Evolutionary conservation across 2,888 invertebrate species (phyloP).

Genomic region (Caenorhabditis panamensis): DNA sequence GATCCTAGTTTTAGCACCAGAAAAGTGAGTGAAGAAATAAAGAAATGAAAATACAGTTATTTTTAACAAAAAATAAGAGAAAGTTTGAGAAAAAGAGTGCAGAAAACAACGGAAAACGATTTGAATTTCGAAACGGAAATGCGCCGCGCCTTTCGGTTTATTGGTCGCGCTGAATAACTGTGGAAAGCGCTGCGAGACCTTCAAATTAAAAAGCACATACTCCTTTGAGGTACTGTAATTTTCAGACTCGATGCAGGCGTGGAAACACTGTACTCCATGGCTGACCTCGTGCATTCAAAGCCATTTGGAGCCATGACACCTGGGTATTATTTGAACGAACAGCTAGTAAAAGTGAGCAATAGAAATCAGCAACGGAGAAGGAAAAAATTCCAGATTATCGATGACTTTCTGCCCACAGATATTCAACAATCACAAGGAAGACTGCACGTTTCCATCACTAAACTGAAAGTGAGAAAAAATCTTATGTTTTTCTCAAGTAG

Average conservation of each 20-base stretch:
- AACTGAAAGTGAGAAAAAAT: slow-evolving; percentile 16
- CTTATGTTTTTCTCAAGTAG: not conserved
- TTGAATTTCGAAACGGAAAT: too few species aligned
- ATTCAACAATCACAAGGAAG: slow-evolving; percentile 65
- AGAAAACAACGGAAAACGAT: too few species aligned
- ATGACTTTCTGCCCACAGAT: slow-evolving; percentile 71
- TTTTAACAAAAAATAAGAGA: not conserved
- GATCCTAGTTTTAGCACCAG: slow-evolving; percentile 71
- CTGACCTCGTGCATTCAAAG: slow-evolving; percentile 76
- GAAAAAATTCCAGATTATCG: slow-evolving; percentile 26
- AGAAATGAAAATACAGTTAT: too few species aligned
- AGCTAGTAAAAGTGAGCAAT: slow-evolving; percentile 61
- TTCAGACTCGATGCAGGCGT: slow-evolving; percentile 67
- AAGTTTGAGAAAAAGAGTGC: too few species aligned
- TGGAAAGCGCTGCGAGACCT: not conserved
- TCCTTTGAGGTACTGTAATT: slow-evolving; percentile 9
- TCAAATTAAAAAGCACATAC: not conserved
- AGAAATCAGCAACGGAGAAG: not conserved
- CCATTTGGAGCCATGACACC: slow-evolving; percentile 80
- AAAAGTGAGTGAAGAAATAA: slow-evolving; percentile 58
- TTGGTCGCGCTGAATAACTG: too few species aligned
- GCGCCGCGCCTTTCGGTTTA: too few species aligned
- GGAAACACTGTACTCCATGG: slow-evolving; percentile 75
- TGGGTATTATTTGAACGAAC: slow-evolving; percentile 76
- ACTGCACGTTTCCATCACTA: slow-evolving; percentile 69